phyloP scores from a whole-genome alignment of 2,797 vertebrate species.

The Anas bernieri region DNA sequence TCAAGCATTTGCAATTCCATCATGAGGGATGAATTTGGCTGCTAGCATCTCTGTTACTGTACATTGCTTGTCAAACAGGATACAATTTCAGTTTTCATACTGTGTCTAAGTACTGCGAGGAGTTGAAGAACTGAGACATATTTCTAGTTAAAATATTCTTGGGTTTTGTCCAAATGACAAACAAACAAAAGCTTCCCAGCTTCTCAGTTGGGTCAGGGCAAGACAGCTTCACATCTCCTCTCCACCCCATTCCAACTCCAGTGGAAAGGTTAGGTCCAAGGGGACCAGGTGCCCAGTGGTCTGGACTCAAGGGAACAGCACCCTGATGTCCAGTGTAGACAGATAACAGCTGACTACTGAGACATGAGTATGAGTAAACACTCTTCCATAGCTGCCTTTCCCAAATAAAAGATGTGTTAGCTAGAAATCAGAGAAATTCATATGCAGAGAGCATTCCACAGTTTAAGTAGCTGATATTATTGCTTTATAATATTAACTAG shows the following conservation, averaged over 20 bases:
- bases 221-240: not conserved
- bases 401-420: not conserved
- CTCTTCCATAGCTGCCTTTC: not conserved
- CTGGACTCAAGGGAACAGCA: not conserved
- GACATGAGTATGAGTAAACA: not conserved
- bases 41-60: not conserved
- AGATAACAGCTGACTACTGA: not conserved
- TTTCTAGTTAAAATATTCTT: not conserved
- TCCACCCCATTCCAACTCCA: not conserved
- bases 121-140: not conserved
- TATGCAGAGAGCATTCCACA: not conserved
- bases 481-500: constrained; percentile 35
- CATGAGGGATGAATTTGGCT: not conserved
- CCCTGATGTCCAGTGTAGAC: rapidly evolving
- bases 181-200: not conserved
- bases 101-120: not conserved
- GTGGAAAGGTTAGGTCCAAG: not conserved
- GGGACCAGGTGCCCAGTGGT: not conserved
- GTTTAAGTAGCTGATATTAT: not conserved
- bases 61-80: not conserved
- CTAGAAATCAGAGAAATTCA: not conserved
- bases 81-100: not conserved
- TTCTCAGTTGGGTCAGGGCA: not conserved
- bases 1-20: not conserved
- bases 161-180: not conserved